Evolutionary conservation across 2,113 vertebrate species (phyloP).

Genomic region (Ochotona curzoniae): DNA sequence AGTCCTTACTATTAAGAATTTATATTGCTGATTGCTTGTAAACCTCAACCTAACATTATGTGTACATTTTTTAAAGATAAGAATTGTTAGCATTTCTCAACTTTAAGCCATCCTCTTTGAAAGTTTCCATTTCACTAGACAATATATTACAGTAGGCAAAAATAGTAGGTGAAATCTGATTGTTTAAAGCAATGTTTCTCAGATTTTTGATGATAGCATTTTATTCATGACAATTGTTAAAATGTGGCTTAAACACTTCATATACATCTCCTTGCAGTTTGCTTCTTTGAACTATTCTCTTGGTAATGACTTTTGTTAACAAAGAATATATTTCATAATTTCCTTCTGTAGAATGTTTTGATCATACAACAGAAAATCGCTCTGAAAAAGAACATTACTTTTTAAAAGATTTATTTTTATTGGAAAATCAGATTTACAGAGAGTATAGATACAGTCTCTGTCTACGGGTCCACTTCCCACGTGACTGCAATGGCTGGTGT

Average conservation of each 20-base stretch:
- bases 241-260: not conserved
- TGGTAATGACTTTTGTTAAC: not conserved
- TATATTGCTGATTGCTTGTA: constrained; percentile 22
- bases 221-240: not conserved
- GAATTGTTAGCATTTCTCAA: not conserved
- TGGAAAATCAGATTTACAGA: too few species aligned
- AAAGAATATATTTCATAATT: not conserved
- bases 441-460: too few species aligned
- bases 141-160: not conserved
- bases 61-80: not conserved
- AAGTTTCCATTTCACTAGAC: not conserved
- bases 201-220: not conserved
- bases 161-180: too few species aligned
- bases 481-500: too few species aligned
- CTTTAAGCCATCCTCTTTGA: too few species aligned
- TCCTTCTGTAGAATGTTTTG: not conserved
- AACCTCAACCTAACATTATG: not conserved
- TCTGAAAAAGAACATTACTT: not conserved
- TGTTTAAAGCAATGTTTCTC: not conserved
- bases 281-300: not conserved
- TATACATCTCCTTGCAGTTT: not conserved
- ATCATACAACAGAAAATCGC: not conserved
- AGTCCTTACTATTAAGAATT: constrained; percentile 13
- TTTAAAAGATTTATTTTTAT: too few species aligned
- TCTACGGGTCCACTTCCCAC: too few species aligned